phyloP scores from a whole-genome alignment of 2,797 vertebrate genomes.

The Amniataba percoides region DNA sequence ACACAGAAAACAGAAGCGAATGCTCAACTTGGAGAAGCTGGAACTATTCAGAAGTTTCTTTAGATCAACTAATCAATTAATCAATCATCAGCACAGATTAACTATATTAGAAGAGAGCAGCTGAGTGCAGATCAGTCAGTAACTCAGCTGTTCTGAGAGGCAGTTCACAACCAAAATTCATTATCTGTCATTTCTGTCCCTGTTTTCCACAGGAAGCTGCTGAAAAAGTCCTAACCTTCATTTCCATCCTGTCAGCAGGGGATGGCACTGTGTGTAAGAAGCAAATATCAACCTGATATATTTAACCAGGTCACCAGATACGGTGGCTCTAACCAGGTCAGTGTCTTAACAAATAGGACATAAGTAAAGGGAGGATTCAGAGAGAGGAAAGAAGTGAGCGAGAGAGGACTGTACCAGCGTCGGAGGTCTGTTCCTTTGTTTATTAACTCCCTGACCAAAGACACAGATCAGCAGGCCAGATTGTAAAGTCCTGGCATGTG shows the following conservation, averaged over 20 bases:
- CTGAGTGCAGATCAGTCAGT: background rate
- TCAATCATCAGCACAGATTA: background rate
- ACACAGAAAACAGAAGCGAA: no score
- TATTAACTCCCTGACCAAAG: conserved; percentile 59
- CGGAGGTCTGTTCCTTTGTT: conserved; percentile 48
- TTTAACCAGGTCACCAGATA: conserved; percentile 23
- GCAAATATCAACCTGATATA: background rate
- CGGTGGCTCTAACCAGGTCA: conserved; percentile 15
- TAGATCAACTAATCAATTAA: background rate
- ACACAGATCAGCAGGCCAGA: conserved; percentile 47
- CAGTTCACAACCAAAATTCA: background rate
- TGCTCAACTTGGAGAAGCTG: no score
- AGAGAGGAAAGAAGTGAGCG: background rate
- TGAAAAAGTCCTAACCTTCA: no score
- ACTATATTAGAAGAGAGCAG: background rate
- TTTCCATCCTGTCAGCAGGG: no score
- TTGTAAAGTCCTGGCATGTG: conserved; percentile 58
- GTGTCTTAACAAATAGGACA: conserved; percentile 18
- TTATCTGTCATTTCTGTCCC: no score
- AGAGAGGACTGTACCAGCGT: conserved; percentile 7
- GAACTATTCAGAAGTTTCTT: no score
- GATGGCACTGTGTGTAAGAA: no score
- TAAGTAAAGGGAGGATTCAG: background rate
- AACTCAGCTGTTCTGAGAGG: background rate
- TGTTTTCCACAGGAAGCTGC: background rate